These are phyloP conservation scores for Atlantisia rogersi DNA, from an alignment of 2,113 vertebrate species.

Conservation along the genomic window DNA sequence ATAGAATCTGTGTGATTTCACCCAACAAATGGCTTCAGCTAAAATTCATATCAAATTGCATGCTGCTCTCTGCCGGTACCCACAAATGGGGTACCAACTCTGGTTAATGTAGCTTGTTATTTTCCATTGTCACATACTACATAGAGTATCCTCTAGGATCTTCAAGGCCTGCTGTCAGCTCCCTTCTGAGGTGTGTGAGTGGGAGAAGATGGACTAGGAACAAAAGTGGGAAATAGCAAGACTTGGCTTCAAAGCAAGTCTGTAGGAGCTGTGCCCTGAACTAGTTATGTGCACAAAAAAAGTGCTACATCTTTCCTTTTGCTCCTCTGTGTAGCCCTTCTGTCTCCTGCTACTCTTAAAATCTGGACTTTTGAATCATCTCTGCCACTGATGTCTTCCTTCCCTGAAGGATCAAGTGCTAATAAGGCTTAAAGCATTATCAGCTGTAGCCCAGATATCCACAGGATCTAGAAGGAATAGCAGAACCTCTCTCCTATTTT, in stretches of 20 bases:
- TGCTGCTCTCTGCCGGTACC: too few relatives aligned
- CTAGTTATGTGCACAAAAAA: background rate
- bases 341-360: background rate
- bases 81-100: background rate
- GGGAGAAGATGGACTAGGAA: background rate
- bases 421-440: background rate
- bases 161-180: background rate
- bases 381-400: background rate
- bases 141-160: background rate
- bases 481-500: background rate
- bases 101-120: background rate
- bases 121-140: background rate
- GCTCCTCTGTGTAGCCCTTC: background rate
- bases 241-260: background rate
- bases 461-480: background rate
- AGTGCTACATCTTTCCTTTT: background rate
- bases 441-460: background rate
- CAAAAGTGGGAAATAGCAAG: background rate
- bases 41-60: too few relatives aligned
- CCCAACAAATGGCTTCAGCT: too few relatives aligned
- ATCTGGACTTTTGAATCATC: background rate
- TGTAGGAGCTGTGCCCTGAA: background rate
- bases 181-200: background rate
- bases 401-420: background rate
- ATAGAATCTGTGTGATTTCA: too few relatives aligned